Evolutionary conservation across 1,140 invertebrate genomes (phyloP).

Genomic region (Condylostylus longicornis): DNA sequence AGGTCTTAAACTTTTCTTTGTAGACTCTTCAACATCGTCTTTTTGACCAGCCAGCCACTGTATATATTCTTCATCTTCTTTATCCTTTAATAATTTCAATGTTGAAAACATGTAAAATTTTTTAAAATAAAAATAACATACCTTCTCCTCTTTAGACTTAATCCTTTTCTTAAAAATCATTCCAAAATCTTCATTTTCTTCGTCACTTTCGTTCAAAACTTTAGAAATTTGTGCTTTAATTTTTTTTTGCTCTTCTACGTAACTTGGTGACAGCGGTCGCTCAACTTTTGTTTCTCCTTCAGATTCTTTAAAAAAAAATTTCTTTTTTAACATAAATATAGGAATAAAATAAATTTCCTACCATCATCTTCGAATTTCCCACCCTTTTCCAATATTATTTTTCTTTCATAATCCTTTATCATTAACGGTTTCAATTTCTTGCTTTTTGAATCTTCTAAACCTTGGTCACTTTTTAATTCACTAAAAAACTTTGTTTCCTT

Average conservation of each 20-base stretch:
- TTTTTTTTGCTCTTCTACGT: conserved; percentile 52
- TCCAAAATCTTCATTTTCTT: conserved; percentile 39
- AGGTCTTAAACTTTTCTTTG: conserved; percentile 38
- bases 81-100: conserved; percentile 29
- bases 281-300: conserved; percentile 10
- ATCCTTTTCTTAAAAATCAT: conserved; percentile 39
- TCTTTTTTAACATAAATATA: neutral
- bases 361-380: conserved; percentile 41
- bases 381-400: conserved; percentile 54
- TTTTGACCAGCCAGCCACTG: conserved; percentile 70
- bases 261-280: conserved; percentile 34
- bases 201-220: conserved; percentile 35
- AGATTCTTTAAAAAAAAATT: conserved; percentile 7
- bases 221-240: conserved; percentile 52
- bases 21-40: conserved; percentile 44
- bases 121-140: conserved; percentile 9
- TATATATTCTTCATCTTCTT: conserved; percentile 50
- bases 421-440: conserved; percentile 45
- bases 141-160: conserved; percentile 47
- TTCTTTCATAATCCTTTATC: conserved; percentile 66
- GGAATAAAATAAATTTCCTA: neutral
- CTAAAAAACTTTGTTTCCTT: conserved; percentile 58
- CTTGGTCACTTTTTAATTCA: too few relatives aligned
- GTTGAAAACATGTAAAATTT: conserved; percentile 5
- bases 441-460: conserved; percentile 19